Conservation (phyloP, 2,113 vertebrate species). For the Andinoacara biseriatus region DNA sequence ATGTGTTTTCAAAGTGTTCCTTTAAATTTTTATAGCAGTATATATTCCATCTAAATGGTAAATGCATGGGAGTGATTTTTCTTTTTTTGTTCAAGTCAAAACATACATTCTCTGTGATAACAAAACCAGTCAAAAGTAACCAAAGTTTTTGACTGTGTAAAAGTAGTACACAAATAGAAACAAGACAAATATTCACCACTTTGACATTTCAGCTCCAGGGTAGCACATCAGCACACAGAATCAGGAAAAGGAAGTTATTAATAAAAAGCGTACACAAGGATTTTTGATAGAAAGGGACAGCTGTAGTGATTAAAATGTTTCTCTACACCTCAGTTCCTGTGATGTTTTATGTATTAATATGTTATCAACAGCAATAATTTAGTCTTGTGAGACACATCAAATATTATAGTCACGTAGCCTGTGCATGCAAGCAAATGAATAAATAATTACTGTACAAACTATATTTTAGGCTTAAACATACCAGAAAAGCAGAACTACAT, state of each 20-base stretch:
- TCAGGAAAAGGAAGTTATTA: not conserved
- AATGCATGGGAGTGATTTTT: not conserved
- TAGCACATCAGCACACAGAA: not conserved
- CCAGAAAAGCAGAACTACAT: not conserved
- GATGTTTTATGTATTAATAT: not conserved
- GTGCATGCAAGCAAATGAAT: not conserved
- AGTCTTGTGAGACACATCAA: not conserved
- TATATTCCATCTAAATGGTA: not conserved
- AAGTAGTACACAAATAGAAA: not conserved
- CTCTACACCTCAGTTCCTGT: not conserved
- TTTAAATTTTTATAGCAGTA: not conserved
- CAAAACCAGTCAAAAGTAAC: not conserved
- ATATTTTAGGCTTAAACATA: not conserved
- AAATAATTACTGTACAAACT: not conserved
- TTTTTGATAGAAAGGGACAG: not conserved
- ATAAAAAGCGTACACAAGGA: not conserved
- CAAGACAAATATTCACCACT: not conserved
- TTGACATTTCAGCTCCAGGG: constrained; percentile 21
- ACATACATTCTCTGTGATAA: not conserved
- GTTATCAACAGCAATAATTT: not conserved
- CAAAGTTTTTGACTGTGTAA: not conserved
- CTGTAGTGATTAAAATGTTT: not conserved
- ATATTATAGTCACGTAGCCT: not conserved
- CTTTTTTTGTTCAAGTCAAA: not conserved
- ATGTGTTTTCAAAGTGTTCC: no score